Conservation (phyloP, 2,797 vertebrate genomes). For the Cirrhinus mrigala region DNA sequence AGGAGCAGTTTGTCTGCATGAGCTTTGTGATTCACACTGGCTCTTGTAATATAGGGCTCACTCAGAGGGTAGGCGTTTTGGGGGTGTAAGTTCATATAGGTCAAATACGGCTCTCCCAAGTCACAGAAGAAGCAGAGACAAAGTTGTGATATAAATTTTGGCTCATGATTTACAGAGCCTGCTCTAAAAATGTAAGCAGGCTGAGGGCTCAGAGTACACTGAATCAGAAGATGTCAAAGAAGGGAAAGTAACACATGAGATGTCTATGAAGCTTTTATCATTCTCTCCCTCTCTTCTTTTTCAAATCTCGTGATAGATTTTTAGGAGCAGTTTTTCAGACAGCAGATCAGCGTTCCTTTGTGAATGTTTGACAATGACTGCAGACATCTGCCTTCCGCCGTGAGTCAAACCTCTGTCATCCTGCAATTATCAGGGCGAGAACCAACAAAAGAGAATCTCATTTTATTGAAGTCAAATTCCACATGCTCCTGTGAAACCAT, state of each 20-base stretch:
- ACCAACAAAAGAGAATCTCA: conserved; percentile 45
- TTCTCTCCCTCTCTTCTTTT: conserved; percentile 32
- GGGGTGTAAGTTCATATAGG: conserved; percentile 36
- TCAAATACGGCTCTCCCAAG: conserved; percentile 36
- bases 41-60: conserved; percentile 32
- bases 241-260: conserved; percentile 21
- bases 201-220: conserved; percentile 23
- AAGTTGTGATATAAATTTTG: conserved; percentile 29
- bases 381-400: conserved; percentile 53
- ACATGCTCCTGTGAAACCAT: not conserved
- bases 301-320: conserved; percentile 30
- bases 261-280: conserved; percentile 23
- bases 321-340: conserved; percentile 46
- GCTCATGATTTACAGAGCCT: conserved; percentile 17
- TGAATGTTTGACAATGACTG: conserved; percentile 62
- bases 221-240: conserved; percentile 39
- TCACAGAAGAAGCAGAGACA: not conserved
- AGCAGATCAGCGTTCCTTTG: conserved; percentile 60
- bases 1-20: conserved; percentile 36
- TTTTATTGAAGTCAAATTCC: conserved; percentile 24
- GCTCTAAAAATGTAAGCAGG: conserved; percentile 25
- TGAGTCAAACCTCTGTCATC: conserved; percentile 59
- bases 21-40: conserved; percentile 39
- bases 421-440: conserved; percentile 59
- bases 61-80: conserved; percentile 47